These are phyloP conservation scores for Liparis tanakae DNA, from an alignment of 2,797 vertebrate species.

Conservation along the genomic window DNA sequence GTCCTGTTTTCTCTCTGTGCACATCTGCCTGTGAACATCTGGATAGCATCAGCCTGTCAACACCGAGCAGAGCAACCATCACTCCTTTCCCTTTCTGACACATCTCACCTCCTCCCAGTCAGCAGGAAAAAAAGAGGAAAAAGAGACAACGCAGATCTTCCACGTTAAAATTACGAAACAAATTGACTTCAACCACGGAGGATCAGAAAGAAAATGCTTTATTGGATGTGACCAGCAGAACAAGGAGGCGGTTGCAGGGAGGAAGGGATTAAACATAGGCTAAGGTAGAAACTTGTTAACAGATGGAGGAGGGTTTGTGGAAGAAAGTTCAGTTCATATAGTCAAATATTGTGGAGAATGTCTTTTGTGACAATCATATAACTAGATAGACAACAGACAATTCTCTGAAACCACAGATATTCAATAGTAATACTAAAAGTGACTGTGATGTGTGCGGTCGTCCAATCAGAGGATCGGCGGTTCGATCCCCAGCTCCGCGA, in stretches of 20 bases:
- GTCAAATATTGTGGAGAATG: not conserved
- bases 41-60: slow-evolving; percentile 77
- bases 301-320: slow-evolving; percentile 61
- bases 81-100: slow-evolving; percentile 69
- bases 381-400: not conserved
- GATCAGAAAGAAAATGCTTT: slow-evolving; percentile 74
- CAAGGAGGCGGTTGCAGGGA: slow-evolving; percentile 20
- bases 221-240: slow-evolving; percentile 70
- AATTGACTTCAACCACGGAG: slow-evolving; percentile 70
- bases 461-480: no score
- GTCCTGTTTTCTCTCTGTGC: slow-evolving; percentile 69
- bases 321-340: slow-evolving; percentile 7
- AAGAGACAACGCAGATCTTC: slow-evolving; percentile 60
- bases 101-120: slow-evolving; percentile 62
- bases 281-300: slow-evolving; percentile 50
- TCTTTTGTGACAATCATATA: not conserved
- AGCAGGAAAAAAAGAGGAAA: slow-evolving; percentile 22
- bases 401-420: not conserved
- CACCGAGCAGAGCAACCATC: slow-evolving; percentile 67
- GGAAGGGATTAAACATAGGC: slow-evolving; percentile 60
- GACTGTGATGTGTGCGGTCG: no score
- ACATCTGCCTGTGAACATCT: slow-evolving; percentile 84
- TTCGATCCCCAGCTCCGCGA: no score
- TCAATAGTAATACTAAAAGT: not conserved
- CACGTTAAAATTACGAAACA: slow-evolving; percentile 73